Conservation (phyloP, 2,113 vertebrate species). For the Lagenorhynchus albirostris region DNA sequence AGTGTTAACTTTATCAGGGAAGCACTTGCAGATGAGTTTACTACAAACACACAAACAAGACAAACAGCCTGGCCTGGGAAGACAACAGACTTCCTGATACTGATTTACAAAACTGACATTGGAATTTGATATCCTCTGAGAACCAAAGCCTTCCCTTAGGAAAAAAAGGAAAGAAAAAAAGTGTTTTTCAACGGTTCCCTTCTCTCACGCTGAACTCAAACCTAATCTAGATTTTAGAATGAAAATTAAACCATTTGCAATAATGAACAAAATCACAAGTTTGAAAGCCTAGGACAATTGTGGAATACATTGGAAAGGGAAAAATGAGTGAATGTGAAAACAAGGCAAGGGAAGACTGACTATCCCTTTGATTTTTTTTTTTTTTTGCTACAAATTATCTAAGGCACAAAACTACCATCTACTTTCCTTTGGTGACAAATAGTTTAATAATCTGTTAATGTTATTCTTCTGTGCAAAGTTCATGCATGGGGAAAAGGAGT, state of each 20-base stretch:
- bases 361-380: background rate
- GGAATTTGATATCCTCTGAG: constrained; percentile 70
- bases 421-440: constrained; percentile 48
- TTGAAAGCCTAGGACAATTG: constrained; percentile 19
- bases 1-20: constrained; percentile 81
- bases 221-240: constrained; percentile 63
- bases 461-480: constrained; percentile 54
- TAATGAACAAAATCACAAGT: constrained; percentile 40
- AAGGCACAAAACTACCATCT: constrained; percentile 26
- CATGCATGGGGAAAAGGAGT: background rate
- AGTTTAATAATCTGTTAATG: constrained; percentile 56
- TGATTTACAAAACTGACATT: constrained; percentile 76
- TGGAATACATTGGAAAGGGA: background rate
- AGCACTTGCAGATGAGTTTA: constrained; percentile 74
- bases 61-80: constrained; percentile 67
- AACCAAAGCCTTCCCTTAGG: constrained; percentile 1
- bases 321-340: constrained; percentile 23
- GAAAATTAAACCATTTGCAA: constrained; percentile 63
- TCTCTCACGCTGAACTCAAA: constrained; percentile 17
- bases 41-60: constrained; percentile 70
- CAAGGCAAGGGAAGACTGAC: background rate
- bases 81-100: constrained; percentile 46
- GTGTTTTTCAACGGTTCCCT: constrained; percentile 58
- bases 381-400: background rate
- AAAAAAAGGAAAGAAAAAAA: background rate